phyloP scores from a whole-genome alignment of 2,888 invertebrate species.

The Drosophila mimetica region DNA sequence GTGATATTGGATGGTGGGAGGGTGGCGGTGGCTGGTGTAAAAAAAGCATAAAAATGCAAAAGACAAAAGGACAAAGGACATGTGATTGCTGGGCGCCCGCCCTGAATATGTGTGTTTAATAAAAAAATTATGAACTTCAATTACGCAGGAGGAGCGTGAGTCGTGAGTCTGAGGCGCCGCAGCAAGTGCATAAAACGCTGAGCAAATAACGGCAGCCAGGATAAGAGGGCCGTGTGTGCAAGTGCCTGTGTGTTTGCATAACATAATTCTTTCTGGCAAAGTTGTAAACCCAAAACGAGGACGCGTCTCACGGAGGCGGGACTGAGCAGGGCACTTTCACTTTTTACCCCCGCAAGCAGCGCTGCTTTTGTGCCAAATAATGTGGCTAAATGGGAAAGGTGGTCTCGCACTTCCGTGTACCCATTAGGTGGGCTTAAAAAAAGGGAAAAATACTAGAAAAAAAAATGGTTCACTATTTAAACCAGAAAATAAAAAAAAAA shows the following conservation, averaged over 20 bases:
- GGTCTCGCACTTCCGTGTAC: not conserved
- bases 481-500: too few species aligned
- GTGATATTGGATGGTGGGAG: not conserved
- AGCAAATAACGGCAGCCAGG: constrained; percentile 46
- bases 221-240: constrained; percentile 23
- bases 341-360: not conserved
- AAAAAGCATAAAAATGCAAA: constrained; percentile 42
- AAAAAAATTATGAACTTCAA: constrained; percentile 57
- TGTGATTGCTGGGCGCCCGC: constrained; percentile 9
- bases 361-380: constrained; percentile 1
- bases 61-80: constrained; percentile 47
- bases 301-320: constrained; percentile 24
- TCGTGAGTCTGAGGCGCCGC: constrained; percentile 10
- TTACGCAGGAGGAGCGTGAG: constrained; percentile 26
- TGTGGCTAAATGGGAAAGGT: not conserved
- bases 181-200: constrained; percentile 54
- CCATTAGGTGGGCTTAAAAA: too few species aligned
- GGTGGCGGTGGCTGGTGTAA: not conserved
- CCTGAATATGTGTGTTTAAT: constrained; percentile 44
- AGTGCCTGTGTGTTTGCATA: constrained; percentile 53
- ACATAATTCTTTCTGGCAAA: constrained; percentile 54
- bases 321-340: not conserved
- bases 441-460: too few species aligned
- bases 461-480: too few species aligned
- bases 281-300: constrained; percentile 54